Conservation (phyloP, 2,888 invertebrate species). For the Pseudanteris insignis region DNA sequence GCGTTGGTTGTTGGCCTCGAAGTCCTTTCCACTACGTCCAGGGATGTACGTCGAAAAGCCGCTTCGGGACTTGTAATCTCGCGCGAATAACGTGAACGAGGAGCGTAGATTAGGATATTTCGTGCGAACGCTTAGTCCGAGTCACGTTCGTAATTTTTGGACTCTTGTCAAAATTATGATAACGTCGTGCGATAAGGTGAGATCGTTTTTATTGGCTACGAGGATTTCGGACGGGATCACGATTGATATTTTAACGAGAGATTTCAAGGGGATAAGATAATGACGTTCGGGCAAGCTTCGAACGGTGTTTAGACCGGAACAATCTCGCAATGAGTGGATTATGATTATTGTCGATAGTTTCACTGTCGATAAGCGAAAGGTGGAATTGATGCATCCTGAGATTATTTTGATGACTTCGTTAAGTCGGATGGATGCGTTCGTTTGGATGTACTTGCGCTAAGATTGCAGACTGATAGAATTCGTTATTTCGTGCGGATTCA, state of each 20-base stretch:
- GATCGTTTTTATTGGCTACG: slow-evolving; percentile 12
- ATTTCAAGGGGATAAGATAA: slow-evolving; percentile 4
- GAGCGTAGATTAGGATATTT: slow-evolving; percentile 26
- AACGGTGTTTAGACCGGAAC: slow-evolving; percentile 11
- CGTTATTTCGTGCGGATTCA: no score
- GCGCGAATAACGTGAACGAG: slow-evolving; percentile 17
- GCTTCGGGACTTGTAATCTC: slow-evolving; percentile 30
- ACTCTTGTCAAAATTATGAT: no score
- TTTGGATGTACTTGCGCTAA: no score
- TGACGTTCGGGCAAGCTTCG: slow-evolving; percentile 16
- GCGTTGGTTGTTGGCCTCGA: slow-evolving; percentile 18
- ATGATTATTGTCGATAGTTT: slow-evolving; percentile 23
- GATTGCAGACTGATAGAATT: background rate
- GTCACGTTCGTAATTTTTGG: slow-evolving; percentile 20
- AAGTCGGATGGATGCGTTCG: no score
- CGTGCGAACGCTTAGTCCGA: slow-evolving; percentile 1
- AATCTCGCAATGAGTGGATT: slow-evolving; percentile 12
- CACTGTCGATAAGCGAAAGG: slow-evolving; percentile 1
- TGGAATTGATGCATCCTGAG: slow-evolving; percentile 1
- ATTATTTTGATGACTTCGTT: slow-evolving; percentile 11
- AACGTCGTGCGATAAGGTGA: no score
- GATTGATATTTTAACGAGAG: slow-evolving; percentile 29
- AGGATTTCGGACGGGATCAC: background rate
- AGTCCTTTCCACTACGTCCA: slow-evolving; percentile 16
- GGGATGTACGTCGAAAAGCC: slow-evolving; percentile 17